phyloP scores from a whole-genome alignment of 2,888 invertebrate genomes.

The Syritta pipiens region DNA sequence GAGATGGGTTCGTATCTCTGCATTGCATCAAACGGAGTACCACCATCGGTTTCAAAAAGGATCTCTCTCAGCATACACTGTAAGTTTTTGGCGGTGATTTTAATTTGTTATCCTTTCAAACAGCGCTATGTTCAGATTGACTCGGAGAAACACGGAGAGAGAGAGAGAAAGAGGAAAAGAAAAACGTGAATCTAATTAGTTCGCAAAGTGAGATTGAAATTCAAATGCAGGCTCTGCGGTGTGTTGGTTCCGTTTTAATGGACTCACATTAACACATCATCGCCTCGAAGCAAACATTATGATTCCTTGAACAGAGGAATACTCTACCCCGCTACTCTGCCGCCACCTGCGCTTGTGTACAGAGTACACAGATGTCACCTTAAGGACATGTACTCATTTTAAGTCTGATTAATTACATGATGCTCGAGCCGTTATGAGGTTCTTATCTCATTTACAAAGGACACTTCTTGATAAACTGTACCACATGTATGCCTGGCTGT shows the following conservation, averaged over 20 bases:
- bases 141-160: no score
- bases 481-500: background rate
- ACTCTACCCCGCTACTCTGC: no score
- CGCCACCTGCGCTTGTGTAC: background rate
- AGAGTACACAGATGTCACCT: background rate
- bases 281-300: constrained; percentile 46
- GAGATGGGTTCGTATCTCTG: constrained; percentile 96
- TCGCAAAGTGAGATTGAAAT: constrained; percentile 60
- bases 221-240: constrained; percentile 52
- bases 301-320: no score
- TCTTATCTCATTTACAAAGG: constrained; percentile 59
- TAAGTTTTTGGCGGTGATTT: constrained; percentile 82
- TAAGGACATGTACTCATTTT: constrained; percentile 48
- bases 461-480: constrained; percentile 51
- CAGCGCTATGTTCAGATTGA: no score
- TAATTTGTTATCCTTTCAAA: constrained; percentile 22
- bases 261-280: constrained; percentile 62
- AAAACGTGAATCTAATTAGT: constrained; percentile 49
- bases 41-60: constrained; percentile 93
- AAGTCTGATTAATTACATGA: constrained; percentile 71
- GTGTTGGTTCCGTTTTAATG: constrained; percentile 35
- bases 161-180: background rate
- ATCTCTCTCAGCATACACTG: constrained; percentile 93
- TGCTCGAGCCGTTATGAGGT: constrained; percentile 67
- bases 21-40: constrained; percentile 93